Evolutionary conservation across 2,888 invertebrate species (phyloP).

Genomic region (Drosophila multiciliata): DNA sequence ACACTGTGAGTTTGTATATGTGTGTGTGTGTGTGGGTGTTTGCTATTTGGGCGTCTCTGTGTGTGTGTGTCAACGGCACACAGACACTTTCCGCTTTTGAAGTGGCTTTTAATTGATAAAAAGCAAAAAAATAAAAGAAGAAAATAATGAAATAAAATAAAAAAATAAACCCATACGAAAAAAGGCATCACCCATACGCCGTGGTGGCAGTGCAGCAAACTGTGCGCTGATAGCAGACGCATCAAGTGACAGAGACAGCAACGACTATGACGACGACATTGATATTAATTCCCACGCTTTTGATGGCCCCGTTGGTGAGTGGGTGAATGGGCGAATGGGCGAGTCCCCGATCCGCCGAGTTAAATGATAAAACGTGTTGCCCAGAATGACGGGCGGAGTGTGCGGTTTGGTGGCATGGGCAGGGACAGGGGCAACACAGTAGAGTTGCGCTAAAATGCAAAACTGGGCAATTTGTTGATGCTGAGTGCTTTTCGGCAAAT

Average conservation of each 20-base stretch:
- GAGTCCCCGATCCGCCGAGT: slow-evolving; percentile 43
- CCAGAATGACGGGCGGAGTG: slow-evolving; percentile 21
- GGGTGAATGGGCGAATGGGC: slow-evolving; percentile 15
- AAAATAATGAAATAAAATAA: slow-evolving; percentile 6
- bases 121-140: slow-evolving; percentile 52
- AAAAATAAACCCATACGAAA: slow-evolving; percentile 53
- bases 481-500: slow-evolving; percentile 60
- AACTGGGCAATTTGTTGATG: slow-evolving; percentile 53
- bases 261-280: slow-evolving; percentile 61
- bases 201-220: slow-evolving; percentile 65
- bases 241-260: slow-evolving; percentile 42
- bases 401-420: background rate
- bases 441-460: slow-evolving; percentile 56
- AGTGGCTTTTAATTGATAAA: slow-evolving; percentile 83
- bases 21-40: slow-evolving; percentile 45
- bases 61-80: slow-evolving; percentile 69
- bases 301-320: slow-evolving; percentile 45
- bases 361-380: slow-evolving; percentile 75
- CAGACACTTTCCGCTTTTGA: slow-evolving; percentile 80
- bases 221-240: slow-evolving; percentile 63
- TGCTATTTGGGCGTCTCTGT: slow-evolving; percentile 34
- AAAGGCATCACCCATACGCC: slow-evolving; percentile 72
- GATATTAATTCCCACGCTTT: slow-evolving; percentile 77
- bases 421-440: slow-evolving; percentile 9
- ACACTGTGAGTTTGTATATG: slow-evolving; percentile 37